Conservation (phyloP, 2,888 invertebrate genomes). For the Gymnocheta viridis region DNA sequence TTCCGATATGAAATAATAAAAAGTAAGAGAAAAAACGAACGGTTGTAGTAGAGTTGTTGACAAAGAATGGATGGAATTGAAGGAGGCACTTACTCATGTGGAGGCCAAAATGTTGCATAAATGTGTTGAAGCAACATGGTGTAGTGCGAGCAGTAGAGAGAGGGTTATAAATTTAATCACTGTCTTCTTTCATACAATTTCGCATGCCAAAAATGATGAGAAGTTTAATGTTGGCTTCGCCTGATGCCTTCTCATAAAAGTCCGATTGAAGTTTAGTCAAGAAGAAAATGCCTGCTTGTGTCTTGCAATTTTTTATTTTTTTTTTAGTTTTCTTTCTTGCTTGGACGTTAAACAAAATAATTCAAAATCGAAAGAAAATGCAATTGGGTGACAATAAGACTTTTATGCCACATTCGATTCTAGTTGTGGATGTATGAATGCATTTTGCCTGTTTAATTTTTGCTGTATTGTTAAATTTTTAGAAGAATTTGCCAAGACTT, state of each 20-base stretch:
- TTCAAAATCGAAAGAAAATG: constrained; percentile 17
- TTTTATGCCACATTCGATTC: not conserved
- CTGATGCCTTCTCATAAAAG: constrained; percentile 51
- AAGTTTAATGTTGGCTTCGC: constrained; percentile 18
- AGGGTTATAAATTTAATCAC: constrained; percentile 31
- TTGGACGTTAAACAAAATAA: constrained; percentile 12
- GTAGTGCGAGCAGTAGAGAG: not conserved
- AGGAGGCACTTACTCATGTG: constrained; percentile 2
- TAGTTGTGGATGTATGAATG: constrained; percentile 17
- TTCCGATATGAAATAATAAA: constrained; percentile 51
- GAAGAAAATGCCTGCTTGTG: constrained; percentile 52
- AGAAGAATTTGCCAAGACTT: constrained; percentile 24
- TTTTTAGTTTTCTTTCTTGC: not conserved
- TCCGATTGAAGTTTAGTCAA: constrained; percentile 53
- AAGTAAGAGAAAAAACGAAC: not conserved
- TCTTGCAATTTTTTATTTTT: not conserved
- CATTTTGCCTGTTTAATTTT: constrained; percentile 5
- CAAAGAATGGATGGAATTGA: constrained; percentile 36
- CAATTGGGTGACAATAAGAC: constrained; percentile 62
- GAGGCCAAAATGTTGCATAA: not conserved
- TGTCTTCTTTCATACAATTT: constrained; percentile 8
- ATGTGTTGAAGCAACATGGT: constrained; percentile 23
- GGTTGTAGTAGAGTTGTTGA: constrained; percentile 3
- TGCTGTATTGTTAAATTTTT: not conserved
- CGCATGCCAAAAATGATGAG: constrained; percentile 42